Evolutionary conservation across 1,140 invertebrate species (phyloP), one percentile per base, ranked within the genome.

Genomic region (Elymnias hypermnestra): DNA sequence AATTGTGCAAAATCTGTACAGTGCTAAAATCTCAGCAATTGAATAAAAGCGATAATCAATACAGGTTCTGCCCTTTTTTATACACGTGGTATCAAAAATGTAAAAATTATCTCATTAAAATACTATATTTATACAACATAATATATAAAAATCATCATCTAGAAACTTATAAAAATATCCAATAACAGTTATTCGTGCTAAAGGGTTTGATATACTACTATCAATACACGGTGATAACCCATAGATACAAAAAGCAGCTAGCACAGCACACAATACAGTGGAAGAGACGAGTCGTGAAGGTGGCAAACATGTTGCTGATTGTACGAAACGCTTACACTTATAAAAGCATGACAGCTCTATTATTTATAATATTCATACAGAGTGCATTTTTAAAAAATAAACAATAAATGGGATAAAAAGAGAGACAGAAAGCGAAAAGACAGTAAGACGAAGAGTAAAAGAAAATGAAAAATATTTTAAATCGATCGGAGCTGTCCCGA

Each of bases 211-310:
- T 56, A 26, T 58, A 68, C 76, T 79, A 79, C 74, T 67, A 55
- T 71, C 60, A 68, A 70, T 69, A 74, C 65, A 75, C 75, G 78
- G 82, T 83, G 78, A 82, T 79, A 83, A 85, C 75, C 77, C 78
- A 85, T 85, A 83, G 77, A 79, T 82, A 85, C 82, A 85, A 85
- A 81, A 85, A 85, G 82, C 82, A 85, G 82, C 82, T 85, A 85
- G 77, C 82, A 83, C 75, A 85, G 79, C 79, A 85, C 82, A 85
- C 82, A 78, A 67, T 74, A 85, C 71, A 83, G 79, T 85, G 82
- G 82, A 82, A 83, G 66, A 82, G 70, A 82, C 82, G 77, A 83
- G 62, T 81, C 72, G 78, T 83, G 82, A 85, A 72, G 75, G 75
- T 85, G 73, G 70, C 78, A 83, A 81, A 82, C 74, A 74, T 71